Conservation (phyloP, 2,888 invertebrate species). For the Physocephala rufipes region DNA sequence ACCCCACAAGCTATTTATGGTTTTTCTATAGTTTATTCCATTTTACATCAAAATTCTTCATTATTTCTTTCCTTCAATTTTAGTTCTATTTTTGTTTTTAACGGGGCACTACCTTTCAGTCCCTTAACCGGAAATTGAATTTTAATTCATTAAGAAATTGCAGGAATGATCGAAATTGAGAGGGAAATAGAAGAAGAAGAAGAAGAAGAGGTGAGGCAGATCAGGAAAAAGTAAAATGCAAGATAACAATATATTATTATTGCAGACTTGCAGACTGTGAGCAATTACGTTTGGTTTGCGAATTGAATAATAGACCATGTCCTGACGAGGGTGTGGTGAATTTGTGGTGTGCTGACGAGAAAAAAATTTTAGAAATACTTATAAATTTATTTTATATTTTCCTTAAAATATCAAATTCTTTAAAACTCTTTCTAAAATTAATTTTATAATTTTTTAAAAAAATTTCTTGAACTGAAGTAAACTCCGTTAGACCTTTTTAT, state of each 20-base stretch:
- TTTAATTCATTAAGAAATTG: slow-evolving; percentile 30
- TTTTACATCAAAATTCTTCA: too few species aligned
- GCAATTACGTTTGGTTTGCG: not conserved
- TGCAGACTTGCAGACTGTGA: not conserved
- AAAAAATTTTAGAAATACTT: not conserved
- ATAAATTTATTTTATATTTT: not conserved
- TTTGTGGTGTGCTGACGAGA: not conserved
- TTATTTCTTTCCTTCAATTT: not conserved
- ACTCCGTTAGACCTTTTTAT: too few species aligned
- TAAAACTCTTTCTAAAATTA: not conserved
- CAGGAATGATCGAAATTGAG: not conserved
- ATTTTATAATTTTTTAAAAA: not conserved
- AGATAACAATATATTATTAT: too few species aligned
- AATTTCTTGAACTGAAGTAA: too few species aligned
- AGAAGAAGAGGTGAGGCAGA: too few species aligned
- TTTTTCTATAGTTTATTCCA: not conserved
- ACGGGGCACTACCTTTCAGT: not conserved
- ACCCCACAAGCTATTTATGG: too few species aligned
- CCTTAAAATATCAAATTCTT: not conserved
- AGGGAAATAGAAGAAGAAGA: not conserved
- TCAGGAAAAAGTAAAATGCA: too few species aligned
- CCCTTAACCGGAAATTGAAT: slow-evolving; percentile 28
- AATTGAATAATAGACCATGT: not conserved
- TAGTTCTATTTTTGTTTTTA: not conserved
- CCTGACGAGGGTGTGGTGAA: too few species aligned